Conservation (phyloP, 2,888 invertebrate genomes). For the Xiphydria camelus region DNA sequence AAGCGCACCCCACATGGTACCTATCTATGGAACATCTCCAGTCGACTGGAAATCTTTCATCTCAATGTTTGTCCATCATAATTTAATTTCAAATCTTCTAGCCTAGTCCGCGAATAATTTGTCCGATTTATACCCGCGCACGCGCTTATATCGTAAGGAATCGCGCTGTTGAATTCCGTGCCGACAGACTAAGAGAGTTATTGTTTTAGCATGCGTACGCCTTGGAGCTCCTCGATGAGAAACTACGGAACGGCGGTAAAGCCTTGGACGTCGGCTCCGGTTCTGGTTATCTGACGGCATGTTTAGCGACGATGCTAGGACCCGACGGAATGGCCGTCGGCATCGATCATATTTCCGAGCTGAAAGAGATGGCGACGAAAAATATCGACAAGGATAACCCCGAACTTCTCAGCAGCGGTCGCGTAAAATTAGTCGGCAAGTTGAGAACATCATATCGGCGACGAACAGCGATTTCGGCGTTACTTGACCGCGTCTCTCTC, state of each 20-base stretch:
- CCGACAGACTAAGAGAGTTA: too few species aligned
- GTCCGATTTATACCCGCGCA: too few species aligned
- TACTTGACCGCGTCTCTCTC: too few species aligned
- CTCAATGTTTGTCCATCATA: too few species aligned
- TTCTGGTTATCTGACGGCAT: slow-evolving; percentile 89
- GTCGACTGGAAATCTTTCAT: too few species aligned
- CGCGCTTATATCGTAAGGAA: too few species aligned
- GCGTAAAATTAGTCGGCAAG: slow-evolving; percentile 72
- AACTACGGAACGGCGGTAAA: slow-evolving; percentile 74
- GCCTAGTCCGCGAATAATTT: too few species aligned
- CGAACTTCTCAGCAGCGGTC: slow-evolving; percentile 68
- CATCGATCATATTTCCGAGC: slow-evolving; percentile 86
- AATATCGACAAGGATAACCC: slow-evolving; percentile 80
- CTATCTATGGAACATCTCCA: too few species aligned
- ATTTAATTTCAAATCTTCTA: too few species aligned
- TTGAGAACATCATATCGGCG: too few species aligned
- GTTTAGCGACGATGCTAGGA: slow-evolving; percentile 86
- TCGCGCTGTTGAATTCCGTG: too few species aligned
- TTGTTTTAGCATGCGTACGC: slow-evolving; percentile 85
- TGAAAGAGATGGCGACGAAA: slow-evolving; percentile 72
- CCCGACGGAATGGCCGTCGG: slow-evolving; percentile 73
- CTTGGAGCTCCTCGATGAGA: slow-evolving; percentile 79
- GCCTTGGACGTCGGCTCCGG: slow-evolving; percentile 94
- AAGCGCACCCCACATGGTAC: slow-evolving; percentile 95
- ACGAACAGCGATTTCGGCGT: too few species aligned